Evolutionary conservation across 2,797 vertebrate genomes (phyloP), one percentile per base, ranked within the genome.

Genomic region (Amphiprion clarkii): DNA sequence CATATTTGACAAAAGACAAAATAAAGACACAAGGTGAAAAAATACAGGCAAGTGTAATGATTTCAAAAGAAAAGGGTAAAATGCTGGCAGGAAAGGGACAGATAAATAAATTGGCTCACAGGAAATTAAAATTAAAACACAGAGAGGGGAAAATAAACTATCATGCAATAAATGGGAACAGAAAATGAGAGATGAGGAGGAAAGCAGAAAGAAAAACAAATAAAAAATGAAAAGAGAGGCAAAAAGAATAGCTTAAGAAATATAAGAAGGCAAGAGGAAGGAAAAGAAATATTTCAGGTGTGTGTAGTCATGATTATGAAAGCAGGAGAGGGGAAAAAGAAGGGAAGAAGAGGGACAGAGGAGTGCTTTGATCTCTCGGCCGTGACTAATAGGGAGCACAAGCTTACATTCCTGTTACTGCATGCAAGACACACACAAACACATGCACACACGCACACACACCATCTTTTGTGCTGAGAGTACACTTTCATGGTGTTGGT

Each of bases 341-440:
- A 58, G 67, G 53, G 44, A 63, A 67, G 39, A 67, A 67, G 60
- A 69, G 63, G 74, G 44, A 77, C 53, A 79, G 76, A 85, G 77
- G 55, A 59, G 33, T 23, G 70, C 91, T 90, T 92, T 93, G 88
- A 94, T 93, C 90, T 84, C 64, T 79, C 69, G 83, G 66, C 85
- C 78, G 58, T 86, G 80, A 90, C 86, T 79, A 92, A 92, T 88
- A 69, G 74, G 87, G 72, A 80, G 84, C 56, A 51, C 59, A 58
- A 81, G 84, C 82, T 78, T 82, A 78, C 73, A 83, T 76, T 89
- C 84, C 82, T 66, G 71, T 78, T 75, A 61, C 86, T 74, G 62
- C 70, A 79, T 69, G 62, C 39, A 39, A 57, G 49, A 82, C 69
- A 79, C 70, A 79, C 70, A 72, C 36, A 33, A 16, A 53, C 60